These are phyloP conservation scores for Chromobotia macracanthus DNA, from an alignment of 2,797 vertebrate species.

Conservation along the genomic window DNA sequence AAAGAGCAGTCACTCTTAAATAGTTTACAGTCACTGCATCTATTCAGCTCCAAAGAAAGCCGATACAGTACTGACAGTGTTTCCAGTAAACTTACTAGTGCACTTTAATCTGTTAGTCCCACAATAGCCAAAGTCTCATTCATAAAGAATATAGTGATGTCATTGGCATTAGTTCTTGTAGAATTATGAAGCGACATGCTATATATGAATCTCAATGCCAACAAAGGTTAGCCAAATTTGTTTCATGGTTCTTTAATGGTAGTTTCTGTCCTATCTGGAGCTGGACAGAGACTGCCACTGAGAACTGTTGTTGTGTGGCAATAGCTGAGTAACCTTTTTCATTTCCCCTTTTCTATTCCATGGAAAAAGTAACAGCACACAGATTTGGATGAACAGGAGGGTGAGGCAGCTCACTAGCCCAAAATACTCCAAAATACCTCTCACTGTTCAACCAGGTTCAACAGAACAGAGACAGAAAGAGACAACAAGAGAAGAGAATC, in stretches of 20 bases:
- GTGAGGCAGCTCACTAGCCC: constrained; percentile 73
- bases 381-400: constrained; percentile 5
- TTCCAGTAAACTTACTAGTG: not conserved
- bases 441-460: constrained; percentile 26
- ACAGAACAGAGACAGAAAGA: not conserved
- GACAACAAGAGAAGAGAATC: not conserved
- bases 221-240: too few relatives aligned
- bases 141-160: not conserved
- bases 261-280: not conserved
- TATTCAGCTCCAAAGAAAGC: too few relatives aligned
- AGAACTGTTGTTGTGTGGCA: constrained; percentile 31
- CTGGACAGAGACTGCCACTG: not conserved
- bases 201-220: too few relatives aligned
- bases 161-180: not conserved
- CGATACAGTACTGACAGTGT: too few relatives aligned
- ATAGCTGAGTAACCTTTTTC: constrained; percentile 59
- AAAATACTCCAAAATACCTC: constrained; percentile 57
- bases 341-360: not conserved
- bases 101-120: too few relatives aligned
- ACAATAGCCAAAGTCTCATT: not conserved
- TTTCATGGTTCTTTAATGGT: not conserved
- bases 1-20: too few relatives aligned
- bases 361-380: not conserved
- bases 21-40: too few relatives aligned
- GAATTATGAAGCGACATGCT: too few relatives aligned